These are phyloP conservation scores for Polyodon spathula DNA, from an alignment of 2,113 vertebrate species.

Conservation along the genomic window DNA sequence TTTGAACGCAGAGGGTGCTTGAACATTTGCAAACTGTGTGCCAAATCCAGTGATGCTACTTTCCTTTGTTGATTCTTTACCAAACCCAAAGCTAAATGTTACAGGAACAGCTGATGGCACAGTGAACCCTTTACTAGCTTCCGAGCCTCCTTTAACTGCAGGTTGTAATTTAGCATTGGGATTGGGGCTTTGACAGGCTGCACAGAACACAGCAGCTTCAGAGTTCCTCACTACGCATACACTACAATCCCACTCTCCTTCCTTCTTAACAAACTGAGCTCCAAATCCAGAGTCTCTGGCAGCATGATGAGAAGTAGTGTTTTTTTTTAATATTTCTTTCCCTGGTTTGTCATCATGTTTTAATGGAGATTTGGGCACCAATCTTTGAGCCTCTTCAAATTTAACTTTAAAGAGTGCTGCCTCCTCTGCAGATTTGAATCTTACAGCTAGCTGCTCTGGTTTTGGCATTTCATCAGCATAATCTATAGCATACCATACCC, in stretches of 20 bases:
- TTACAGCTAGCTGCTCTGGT: constrained; percentile 85
- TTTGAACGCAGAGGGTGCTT: constrained; percentile 48
- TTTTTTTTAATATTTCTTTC: constrained; percentile 22
- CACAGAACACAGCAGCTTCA: constrained; percentile 47
- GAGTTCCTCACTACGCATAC: constrained; percentile 65
- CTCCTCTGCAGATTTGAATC: constrained; percentile 91
- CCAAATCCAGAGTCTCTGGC: constrained; percentile 34
- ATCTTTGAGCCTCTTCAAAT: constrained; percentile 82
- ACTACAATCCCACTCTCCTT: constrained; percentile 71
- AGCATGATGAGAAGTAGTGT: constrained; percentile 10
- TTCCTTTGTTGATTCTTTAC: constrained; percentile 41
- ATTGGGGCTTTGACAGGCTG: constrained; percentile 55
- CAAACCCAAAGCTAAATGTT: constrained; percentile 54
- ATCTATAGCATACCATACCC: constrained; percentile 92
- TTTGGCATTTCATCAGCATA: constrained; percentile 89
- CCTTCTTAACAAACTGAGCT: constrained; percentile 63
- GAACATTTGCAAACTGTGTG: constrained; percentile 38
- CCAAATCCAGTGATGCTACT: constrained; percentile 41
- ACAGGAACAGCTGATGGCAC: constrained; percentile 7
- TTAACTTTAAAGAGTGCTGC: constrained; percentile 82
- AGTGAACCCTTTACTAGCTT: constrained; percentile 30
- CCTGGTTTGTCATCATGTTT: constrained; percentile 19
- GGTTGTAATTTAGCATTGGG: constrained; percentile 34
- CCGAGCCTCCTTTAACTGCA: constrained; percentile 25
- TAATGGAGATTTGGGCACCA: constrained; percentile 39